Conservation (phyloP, 2,888 invertebrate genomes). For the Trissoscelio sp. region DNA sequence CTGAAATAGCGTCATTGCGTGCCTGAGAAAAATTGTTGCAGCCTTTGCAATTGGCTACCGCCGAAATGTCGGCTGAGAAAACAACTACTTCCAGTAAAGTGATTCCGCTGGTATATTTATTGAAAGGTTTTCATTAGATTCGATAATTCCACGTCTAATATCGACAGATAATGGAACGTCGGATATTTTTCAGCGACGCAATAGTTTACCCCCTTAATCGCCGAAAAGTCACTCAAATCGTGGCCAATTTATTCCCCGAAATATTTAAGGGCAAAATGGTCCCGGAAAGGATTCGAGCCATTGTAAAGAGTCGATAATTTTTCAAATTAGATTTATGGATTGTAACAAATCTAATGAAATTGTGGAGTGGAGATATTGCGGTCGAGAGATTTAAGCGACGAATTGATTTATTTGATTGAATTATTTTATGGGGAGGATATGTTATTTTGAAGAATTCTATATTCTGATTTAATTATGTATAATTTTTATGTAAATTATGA, state of each 20-base stretch:
- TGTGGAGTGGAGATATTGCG: background rate
- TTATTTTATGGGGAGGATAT: too few species aligned
- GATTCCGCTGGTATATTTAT: too few species aligned
- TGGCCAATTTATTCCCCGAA: constrained; percentile 25
- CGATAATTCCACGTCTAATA: constrained; percentile 65
- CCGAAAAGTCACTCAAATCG: constrained; percentile 37
- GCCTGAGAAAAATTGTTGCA: too few species aligned
- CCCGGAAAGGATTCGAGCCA: constrained; percentile 4
- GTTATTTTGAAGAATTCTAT: too few species aligned
- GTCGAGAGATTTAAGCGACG: background rate
- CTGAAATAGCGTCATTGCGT: too few species aligned
- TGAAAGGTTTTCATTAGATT: constrained; percentile 61
- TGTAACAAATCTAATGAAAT: constrained; percentile 27
- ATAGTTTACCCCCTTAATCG: constrained; percentile 46
- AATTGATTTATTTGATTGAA: too few species aligned
- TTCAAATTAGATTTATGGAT: constrained; percentile 9
- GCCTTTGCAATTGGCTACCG: too few species aligned
- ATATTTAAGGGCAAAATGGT: constrained; percentile 11
- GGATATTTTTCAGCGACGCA: constrained; percentile 34
- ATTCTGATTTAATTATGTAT: too few species aligned
- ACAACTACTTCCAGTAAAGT: too few species aligned
- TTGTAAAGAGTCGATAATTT: constrained; percentile 27
- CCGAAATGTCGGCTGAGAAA: too few species aligned
- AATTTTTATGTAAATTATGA: too few species aligned
- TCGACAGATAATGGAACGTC: constrained; percentile 38